Conservation (phyloP, 2,113 vertebrate genomes). For the Lampris incognitus region DNA sequence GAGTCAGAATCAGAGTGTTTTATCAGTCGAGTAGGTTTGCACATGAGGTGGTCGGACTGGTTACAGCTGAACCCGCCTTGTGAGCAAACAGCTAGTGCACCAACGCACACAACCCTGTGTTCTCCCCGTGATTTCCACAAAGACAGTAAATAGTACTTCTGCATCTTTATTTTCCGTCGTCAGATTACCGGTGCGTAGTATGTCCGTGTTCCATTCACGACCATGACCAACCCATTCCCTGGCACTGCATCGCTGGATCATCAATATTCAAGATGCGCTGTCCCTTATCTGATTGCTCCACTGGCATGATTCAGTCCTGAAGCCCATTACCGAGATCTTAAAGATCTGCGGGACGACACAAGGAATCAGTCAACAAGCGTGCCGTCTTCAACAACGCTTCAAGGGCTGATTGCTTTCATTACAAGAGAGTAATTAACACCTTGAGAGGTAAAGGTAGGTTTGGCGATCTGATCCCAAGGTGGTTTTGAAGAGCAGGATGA, state of each 20-base stretch:
- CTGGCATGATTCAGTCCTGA: conserved; percentile 55
- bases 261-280: conserved; percentile 50
- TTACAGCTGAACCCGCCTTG: no score
- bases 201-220: not conserved
- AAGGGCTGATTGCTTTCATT: conserved; percentile 73
- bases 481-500: conserved; percentile 55
- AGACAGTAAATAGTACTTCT: no score
- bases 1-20: no score
- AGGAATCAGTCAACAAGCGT: conserved; percentile 65
- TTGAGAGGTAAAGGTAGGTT: conserved; percentile 57
- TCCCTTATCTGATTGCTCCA: conserved; percentile 58
- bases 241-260: conserved; percentile 22
- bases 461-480: conserved; percentile 54
- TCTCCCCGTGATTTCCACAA: no score
- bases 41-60: no score
- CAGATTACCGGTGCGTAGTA: not conserved
- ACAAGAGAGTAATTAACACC: conserved; percentile 71
- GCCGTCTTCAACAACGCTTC: conserved; percentile 48
- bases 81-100: no score
- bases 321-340: conserved; percentile 51
- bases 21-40: no score
- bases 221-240: conserved; percentile 5
- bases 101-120: no score
- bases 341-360: conserved; percentile 56
- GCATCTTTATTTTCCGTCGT: no score